A percentile compares a stretch with the other conserved stretches of the same genome.
Conservation (phyloP, 2,113 vertebrate genomes). For the Uria aalge region DNA sequence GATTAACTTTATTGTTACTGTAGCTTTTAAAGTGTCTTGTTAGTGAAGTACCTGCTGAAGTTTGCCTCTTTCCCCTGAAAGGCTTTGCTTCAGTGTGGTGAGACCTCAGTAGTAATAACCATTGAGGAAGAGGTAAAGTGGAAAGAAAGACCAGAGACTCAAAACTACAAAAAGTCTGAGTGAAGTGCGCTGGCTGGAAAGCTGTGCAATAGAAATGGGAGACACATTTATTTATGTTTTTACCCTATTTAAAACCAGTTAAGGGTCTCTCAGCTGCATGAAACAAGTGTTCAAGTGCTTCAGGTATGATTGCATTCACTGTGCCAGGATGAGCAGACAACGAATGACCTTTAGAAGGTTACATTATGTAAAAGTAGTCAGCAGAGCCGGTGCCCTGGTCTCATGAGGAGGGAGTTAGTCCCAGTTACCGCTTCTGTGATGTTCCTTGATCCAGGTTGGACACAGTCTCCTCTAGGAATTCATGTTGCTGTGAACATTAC, state of each 20-base stretch:
- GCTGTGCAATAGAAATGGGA: neutral
- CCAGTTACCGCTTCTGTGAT: accelerated
- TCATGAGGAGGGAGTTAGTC: neutral
- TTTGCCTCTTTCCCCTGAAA: neutral
- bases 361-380: neutral
- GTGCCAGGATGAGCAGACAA: neutral
- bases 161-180: neutral
- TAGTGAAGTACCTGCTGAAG: neutral
- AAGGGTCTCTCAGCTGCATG: neutral
- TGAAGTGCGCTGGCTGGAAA: neutral
- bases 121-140: neutral
- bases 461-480: neutral
- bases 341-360: neutral
- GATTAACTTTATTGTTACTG: neutral
- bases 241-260: neutral
- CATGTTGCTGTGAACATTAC: neutral
- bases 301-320: neutral
- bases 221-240: accelerated
- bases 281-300: neutral
- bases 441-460: neutral
- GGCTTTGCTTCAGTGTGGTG: neutral
- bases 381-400: neutral
- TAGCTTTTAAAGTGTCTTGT: neutral
- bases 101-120: neutral
- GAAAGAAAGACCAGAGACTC: neutral